phyloP scores from a whole-genome alignment of 1,140 invertebrate species.

The Zaprionus capensis region DNA sequence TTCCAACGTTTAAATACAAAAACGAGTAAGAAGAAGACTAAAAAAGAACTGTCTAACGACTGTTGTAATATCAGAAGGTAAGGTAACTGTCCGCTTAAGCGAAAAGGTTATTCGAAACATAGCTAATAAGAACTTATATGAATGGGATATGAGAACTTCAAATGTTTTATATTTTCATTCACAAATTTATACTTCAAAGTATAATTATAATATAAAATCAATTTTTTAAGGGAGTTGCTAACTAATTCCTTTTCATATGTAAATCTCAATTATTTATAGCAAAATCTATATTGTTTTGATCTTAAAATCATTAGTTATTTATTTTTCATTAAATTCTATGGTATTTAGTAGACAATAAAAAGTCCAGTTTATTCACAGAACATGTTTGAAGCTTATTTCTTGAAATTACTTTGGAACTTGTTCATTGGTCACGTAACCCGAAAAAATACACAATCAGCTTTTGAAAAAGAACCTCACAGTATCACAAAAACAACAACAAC shows the following conservation, averaged over 20 bases:
- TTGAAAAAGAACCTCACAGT: constrained; percentile 2
- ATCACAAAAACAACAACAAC: constrained; percentile 2
- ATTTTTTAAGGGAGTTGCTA: too few species aligned
- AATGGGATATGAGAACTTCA: too few species aligned
- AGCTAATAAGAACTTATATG: neutral
- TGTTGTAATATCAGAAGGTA: neutral
- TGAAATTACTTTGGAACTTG: constrained; percentile 21
- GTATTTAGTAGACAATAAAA: too few species aligned
- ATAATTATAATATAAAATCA: too few species aligned
- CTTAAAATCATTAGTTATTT: neutral
- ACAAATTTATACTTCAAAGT: too few species aligned
- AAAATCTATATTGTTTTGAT: neutral
- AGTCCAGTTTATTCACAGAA: neutral
- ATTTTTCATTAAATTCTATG: neutral
- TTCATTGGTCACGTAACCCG: constrained; percentile 43
- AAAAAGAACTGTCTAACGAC: constrained; percentile 1
- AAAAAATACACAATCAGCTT: constrained; percentile 25
- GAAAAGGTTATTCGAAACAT: neutral
- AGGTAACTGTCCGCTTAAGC: neutral
- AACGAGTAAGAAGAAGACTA: constrained; percentile 7
- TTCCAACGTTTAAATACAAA: constrained; percentile 34
- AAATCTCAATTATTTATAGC: neutral
- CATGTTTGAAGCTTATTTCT: neutral
- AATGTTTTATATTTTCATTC: too few species aligned
- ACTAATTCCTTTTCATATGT: too few species aligned